Evolutionary conservation across 2,888 invertebrate species (phyloP).

Genomic region (Sphaerophoria rueppellii): DNA sequence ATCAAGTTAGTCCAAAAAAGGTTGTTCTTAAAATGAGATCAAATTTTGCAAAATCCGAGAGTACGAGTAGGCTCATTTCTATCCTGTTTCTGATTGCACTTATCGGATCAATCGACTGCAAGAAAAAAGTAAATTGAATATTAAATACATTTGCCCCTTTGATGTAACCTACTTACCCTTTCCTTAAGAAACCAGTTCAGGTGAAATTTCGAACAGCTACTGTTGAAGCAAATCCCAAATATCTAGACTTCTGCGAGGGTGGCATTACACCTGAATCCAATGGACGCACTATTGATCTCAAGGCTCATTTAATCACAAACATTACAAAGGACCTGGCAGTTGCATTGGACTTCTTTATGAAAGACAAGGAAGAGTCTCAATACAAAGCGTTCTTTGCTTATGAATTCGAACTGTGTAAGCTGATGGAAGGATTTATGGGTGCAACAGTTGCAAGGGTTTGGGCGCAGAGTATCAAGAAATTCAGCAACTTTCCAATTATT

Average conservation of each 20-base stretch:
- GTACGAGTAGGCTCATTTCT: too few species aligned
- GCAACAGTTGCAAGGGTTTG: conserved; percentile 2
- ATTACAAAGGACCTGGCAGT: not conserved
- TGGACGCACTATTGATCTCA: not conserved
- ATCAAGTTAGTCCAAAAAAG: too few species aligned
- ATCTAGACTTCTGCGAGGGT: not conserved
- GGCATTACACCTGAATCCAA: not conserved
- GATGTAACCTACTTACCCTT: not conserved
- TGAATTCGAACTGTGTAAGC: conserved; percentile 74
- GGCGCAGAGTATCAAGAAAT: not conserved
- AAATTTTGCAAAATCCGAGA: too few species aligned
- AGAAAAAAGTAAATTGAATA: not conserved
- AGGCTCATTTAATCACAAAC: not conserved
- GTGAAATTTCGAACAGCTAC: not conserved
- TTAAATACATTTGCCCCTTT: not conserved
- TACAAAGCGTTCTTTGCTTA: conserved; percentile 73
- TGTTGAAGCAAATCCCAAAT: not conserved
- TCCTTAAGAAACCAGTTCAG: not conserved
- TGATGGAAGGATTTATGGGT: conserved; percentile 60
- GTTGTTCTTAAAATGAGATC: too few species aligned
- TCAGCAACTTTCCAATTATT: not conserved
- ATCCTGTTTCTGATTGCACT: too few species aligned
- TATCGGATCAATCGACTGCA: too few species aligned
- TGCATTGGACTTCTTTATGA: not conserved
- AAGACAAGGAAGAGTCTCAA: not conserved